Evolutionary conservation across 1,140 invertebrate species (phyloP), one percentile per base, ranked within the genome.

Genomic region (Drosophila tani): DNA sequence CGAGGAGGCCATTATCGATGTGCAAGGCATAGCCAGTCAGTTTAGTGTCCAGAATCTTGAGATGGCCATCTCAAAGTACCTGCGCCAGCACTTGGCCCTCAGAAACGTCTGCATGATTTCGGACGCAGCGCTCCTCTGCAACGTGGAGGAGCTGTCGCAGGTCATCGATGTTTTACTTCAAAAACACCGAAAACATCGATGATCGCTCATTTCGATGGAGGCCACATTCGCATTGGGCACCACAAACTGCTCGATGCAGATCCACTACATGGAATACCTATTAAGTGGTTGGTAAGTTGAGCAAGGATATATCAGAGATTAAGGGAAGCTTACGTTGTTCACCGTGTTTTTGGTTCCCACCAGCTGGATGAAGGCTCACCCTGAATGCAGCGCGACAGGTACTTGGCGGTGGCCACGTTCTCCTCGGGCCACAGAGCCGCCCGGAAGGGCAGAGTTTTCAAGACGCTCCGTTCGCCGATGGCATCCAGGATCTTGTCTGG

Each of bases 311-410:
- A 8, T 8, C 32, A 35, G 9, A 9, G 32, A 19, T 0, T 17
- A 3, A 3, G 49, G 15, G 1, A 1, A 47, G 21, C 71, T 92
- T 84, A 96, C 96, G 93, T 97, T 96, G 93, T 99, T 99, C 4
- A 98, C 97, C 24, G 98, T 99, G 93, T 99, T 99, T 92, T 98
- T 96, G 29, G 98, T 99, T 82, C 97, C 99, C 75, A 99, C 97
- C 47, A 99, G 95, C 84, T 96, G 95, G 71, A 99, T 97, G 93
- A 24, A 24, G 21, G 0, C 94, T 99, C 98, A 14, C 98, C 98
- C 45, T 96, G 94, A 14, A 98, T 93, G 35, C 98, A 97, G 86
- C 96, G 95, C 2, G 98, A 96, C 17, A 96, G 96, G 75, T 96
- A 95, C 70, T 95, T 95, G 8, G 94, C 92, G 32, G 95, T 95